phyloP scores from a whole-genome alignment of 1,140 invertebrate species.

The Listronotus bonariensis region DNA sequence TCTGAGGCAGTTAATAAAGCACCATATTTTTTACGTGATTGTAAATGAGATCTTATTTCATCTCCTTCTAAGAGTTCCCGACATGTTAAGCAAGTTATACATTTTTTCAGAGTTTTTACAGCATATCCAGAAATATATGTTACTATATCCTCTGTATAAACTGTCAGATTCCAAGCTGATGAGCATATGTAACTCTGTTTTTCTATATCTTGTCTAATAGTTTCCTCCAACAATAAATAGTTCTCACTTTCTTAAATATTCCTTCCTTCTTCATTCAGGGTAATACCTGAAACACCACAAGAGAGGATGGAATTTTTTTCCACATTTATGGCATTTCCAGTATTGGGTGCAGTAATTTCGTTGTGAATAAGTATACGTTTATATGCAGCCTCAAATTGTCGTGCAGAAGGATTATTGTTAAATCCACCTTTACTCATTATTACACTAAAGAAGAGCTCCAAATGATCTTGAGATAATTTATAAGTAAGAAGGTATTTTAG shows the following conservation, averaged over 20 bases:
- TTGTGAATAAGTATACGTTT: conserved; percentile 23
- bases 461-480: conserved; percentile 54
- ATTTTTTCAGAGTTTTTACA: conserved; percentile 31
- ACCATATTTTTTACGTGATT: no score
- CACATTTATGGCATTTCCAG: no score
- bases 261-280: not conserved
- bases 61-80: no score
- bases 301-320: not conserved
- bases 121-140: conserved; percentile 33
- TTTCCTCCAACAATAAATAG: not conserved
- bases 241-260: conserved; percentile 6
- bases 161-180: conserved; percentile 18
- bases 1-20: no score
- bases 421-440: conserved; percentile 46
- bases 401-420: conserved; percentile 52
- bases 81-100: conserved; percentile 9
- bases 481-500: conserved; percentile 47
- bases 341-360: not conserved
- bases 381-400: conserved; percentile 47
- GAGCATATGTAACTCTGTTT: not conserved
- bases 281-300: no score
- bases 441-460: conserved; percentile 52
- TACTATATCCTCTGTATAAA: conserved; percentile 28
- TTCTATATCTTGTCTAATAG: conserved; percentile 13
- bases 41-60: no score